Evolutionary conservation across 1,140 invertebrate genomes (phyloP), one percentile per base, ranked within the genome.

Genomic region (Thereuonema tuberculata): DNA sequence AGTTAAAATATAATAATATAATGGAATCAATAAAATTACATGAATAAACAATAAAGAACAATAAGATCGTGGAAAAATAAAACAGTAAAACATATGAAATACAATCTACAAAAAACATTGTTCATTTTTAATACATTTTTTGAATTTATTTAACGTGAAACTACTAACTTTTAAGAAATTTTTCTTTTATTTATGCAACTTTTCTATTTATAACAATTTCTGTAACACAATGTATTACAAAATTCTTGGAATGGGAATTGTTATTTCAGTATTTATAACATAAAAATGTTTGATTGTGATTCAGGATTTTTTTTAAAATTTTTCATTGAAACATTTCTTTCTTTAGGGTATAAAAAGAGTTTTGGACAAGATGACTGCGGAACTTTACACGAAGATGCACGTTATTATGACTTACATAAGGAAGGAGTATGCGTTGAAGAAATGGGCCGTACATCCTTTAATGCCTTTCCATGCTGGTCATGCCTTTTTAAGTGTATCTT

Each of bases 371-470:
- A 74, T 74, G 66, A 74, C 71, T 64, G 72, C 77, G 37, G 67
- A 87, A 76, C 78, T 88, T 1, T 91, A 86, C 78, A 75, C 79
- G 24, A 78, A 88, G 70, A 87, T 92, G 67, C 79, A 79, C 58
- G 76, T 83, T n/a, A 85, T 90, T 67, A 81, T 92, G 28, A 81
- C 86, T 61, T 76, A 77, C 2, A 80, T 82, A 0, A 86, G 88
- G 66, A 80, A 83, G 58, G 81, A 86, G 57, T 73, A 89, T 59
- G 74, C 85, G 1, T 69, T 78, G 24, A 81, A 82, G 53, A 76
- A 78, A 1, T 75, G 82, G 27, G 72, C 79, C 27, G 77, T 83
- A 55, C 77, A 83, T 0, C 76, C 81, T 0, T 77, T 79, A 21
- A 74, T 85, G 62, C 84, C 87, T 0, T 79, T 81, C 24, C 85